These are phyloP conservation scores for Xestia c-nigrum DNA, from an alignment of 2,888 invertebrate genomes.

Conservation along the genomic window DNA sequence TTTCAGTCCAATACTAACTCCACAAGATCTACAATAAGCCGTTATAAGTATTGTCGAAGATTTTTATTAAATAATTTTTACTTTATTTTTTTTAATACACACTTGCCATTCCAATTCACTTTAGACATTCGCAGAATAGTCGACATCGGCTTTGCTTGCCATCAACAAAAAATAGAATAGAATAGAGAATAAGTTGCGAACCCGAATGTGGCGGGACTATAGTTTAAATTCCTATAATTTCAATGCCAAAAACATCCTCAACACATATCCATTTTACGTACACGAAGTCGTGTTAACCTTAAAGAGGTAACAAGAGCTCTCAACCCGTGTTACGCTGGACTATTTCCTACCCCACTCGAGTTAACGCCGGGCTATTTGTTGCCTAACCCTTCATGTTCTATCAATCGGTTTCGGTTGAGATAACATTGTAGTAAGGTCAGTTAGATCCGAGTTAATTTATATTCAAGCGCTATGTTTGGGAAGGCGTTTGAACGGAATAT, in stretches of 20 bases:
- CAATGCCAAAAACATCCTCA: not conserved
- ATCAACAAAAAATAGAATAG: too few species aligned
- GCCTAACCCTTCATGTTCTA: constrained; percentile 50
- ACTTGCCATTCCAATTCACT: too few species aligned
- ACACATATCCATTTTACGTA: constrained; percentile 5
- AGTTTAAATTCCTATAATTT: not conserved
- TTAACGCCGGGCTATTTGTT: constrained; percentile 59
- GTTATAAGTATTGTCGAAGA: too few species aligned
- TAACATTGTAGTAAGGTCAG: constrained; percentile 52
- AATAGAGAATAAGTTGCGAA: too few species aligned
- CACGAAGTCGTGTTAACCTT: constrained; percentile 37
- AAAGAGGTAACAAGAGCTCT: constrained; percentile 40
- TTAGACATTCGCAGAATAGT: too few species aligned
- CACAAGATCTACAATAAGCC: too few species aligned
- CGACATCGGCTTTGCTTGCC: too few species aligned
- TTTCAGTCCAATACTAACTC: too few species aligned
- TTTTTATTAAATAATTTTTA: too few species aligned
- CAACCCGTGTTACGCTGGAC: constrained; percentile 48
- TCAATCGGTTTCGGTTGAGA: constrained; percentile 56
- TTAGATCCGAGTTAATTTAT: constrained; percentile 43
- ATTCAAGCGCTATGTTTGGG: constrained; percentile 30
- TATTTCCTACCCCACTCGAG: constrained; percentile 58
- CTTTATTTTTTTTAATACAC: too few species aligned
- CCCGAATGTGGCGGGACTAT: too few species aligned
- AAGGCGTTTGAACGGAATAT: not conserved